Conservation (phyloP, 2,797 vertebrate species). For the Neosilurus mollespiculum region DNA sequence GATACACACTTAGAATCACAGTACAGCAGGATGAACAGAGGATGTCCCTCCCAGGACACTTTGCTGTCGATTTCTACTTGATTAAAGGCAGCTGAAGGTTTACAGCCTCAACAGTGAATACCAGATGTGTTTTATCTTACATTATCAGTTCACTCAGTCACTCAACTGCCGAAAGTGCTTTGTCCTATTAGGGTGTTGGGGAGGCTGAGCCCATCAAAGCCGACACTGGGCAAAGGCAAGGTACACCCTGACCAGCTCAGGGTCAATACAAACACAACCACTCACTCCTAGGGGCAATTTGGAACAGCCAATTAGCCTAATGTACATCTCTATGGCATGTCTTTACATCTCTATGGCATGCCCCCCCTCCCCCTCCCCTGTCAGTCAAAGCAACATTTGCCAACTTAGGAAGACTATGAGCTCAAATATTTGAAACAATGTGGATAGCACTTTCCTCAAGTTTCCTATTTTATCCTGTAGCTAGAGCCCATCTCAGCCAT, state of each 20-base stretch:
- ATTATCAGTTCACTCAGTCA: no score
- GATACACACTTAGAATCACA: neutral
- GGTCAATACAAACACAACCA: no score
- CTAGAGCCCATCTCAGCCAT: no score
- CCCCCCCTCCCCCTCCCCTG: neutral
- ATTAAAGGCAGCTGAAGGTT: conserved; percentile 3
- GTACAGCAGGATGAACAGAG: neutral
- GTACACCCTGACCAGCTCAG: no score
- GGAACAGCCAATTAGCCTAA: neutral
- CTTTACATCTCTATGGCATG: no score
- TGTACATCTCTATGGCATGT: no score
- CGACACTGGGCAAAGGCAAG: no score
- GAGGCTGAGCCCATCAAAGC: no score
- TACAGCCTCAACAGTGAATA: neutral
- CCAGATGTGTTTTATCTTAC: neutral
- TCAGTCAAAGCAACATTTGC: neutral
- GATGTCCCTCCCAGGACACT: neutral
- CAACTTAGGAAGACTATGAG: neutral
- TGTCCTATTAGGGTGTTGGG: no score
- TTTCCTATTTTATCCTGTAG: neutral
- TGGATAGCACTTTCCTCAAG: neutral
- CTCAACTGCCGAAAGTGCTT: no score
- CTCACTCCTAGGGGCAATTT: no score
- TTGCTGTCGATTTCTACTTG: neutral
- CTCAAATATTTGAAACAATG: neutral